These are phyloP conservation scores for Philonicus albiceps DNA, from an alignment of 2,888 invertebrate genomes.

Conservation along the genomic window DNA sequence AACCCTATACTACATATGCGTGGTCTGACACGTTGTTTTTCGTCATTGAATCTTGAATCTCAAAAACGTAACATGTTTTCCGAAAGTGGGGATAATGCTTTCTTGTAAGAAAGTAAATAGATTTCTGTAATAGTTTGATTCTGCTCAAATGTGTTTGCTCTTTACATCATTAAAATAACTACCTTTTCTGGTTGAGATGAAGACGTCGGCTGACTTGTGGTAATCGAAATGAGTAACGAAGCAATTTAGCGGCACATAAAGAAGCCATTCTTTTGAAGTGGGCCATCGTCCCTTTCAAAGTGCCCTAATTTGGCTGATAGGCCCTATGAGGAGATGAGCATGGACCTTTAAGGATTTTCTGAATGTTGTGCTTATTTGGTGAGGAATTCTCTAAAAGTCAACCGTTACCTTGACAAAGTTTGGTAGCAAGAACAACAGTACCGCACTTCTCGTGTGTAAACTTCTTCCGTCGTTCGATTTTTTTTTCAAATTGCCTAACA, in stretches of 20 bases:
- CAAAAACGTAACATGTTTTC: too few species aligned
- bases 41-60: too few species aligned
- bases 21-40: too few species aligned
- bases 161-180: not conserved
- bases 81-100: too few species aligned
- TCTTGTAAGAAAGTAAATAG: not conserved
- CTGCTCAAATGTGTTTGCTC: not conserved
- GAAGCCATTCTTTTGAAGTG: not conserved
- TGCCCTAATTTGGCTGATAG: not conserved
- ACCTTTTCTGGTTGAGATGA: not conserved
- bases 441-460: not conserved
- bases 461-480: not conserved
- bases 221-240: not conserved
- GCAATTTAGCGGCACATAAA: not conserved
- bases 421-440: not conserved
- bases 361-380: constrained; percentile 10
- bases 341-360: not conserved
- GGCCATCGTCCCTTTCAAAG: not conserved
- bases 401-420: not conserved
- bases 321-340: not conserved
- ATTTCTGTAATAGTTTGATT: not conserved
- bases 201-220: not conserved
- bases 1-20: too few species aligned
- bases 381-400: not conserved
- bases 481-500: not conserved